Evolutionary conservation across 2,113 vertebrate species (phyloP), one percentile per base, ranked within the genome.

Genomic region (Oryzias celebensis): DNA sequence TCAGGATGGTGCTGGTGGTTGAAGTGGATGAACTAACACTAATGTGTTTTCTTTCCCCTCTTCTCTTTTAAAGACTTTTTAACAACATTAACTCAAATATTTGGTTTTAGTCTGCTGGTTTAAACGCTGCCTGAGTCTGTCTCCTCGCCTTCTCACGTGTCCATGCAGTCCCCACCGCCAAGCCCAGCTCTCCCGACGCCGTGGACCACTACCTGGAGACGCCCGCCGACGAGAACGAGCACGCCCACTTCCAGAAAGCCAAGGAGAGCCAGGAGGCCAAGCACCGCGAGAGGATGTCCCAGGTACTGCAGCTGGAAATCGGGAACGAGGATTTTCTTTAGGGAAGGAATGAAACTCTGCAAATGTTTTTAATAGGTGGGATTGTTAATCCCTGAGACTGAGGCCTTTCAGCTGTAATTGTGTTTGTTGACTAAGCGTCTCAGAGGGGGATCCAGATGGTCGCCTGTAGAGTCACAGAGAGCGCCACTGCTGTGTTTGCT

Each of bases 201-300:
- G 95, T 99, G 31, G 96, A 99, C 90, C 95, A 94, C 66, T 99
- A 99, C 15, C 90, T 99, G 43, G 97, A 98, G 91, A 95, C 94
- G 0, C 96, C 96, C 1, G 96, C 96, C 0, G 97, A 98, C 47
- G 97, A 99, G 68, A 98, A 99, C 8, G 97, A 99, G 2, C 97
- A 99, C 1, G 92, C 94, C 62, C 95, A 96, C 76, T 99, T 99
- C 90, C 95, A 97, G 82, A 98, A 98, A 83, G 97, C 97, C 66
- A 99, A 98, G 72, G 96, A 99, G 80, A 96, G 95, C 31, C 92
- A 98, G 63, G 97, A 99, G 83, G 95, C 95, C 59, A 99, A 97
- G 53, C 96, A 98, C 85, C 92, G 96, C 0, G 96, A 99, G 84
- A 92, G 93, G 62, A 99, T 98, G 96, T 98, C 96, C 52, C 95